Evolutionary conservation across 2,113 vertebrate species (phyloP), one percentile per base, ranked within the genome.

Genomic region (Hucho hucho): DNA sequence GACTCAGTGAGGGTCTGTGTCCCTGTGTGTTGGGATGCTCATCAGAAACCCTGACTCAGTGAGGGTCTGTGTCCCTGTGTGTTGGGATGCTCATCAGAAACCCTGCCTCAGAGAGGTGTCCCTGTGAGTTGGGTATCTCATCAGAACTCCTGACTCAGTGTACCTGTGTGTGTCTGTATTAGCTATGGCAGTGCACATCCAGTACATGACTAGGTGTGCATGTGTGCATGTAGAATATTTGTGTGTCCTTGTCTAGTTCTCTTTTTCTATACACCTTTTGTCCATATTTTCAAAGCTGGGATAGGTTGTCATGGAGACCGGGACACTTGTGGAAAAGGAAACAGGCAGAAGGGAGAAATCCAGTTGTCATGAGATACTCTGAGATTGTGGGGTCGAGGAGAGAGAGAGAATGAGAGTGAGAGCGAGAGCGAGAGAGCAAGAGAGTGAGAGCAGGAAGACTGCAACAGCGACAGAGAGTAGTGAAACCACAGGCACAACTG

Each of bases 241-340:
- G 9, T 49, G 37, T 37, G 25, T 49, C 20, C 11, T 25, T 72
- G n/a, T 63, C 65, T 76, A 81, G 58, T 88, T 80, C 79, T 79
- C 78, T 56, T 65, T n/a, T 18, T 26, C 4, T 68, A 24, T 69
- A 47, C 25, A 61, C 80, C 86, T 91, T 92, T 90, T 91, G 86
- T 90, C 72, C 76, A 65, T 78, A 69, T 80, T 84, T 91, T 73
- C 77, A 79, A 86, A 86, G 84, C 73, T 81, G 79, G 87, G 64
- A 79, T 56, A 79, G 84, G 91, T 92, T 91, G 87, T 90, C 87
- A 92, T 91, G 88, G 90, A 83, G 87, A 93, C 89, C 64, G 76
- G 80, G 74, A 86, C 88, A 84, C 81, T 90, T 86, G 78, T 84
- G 81, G 70, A 87, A 83, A 85, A 84, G 70, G 74, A 81, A 85